Conservation (phyloP, 2,113 vertebrate species). For the Oceanites oceanicus region DNA sequence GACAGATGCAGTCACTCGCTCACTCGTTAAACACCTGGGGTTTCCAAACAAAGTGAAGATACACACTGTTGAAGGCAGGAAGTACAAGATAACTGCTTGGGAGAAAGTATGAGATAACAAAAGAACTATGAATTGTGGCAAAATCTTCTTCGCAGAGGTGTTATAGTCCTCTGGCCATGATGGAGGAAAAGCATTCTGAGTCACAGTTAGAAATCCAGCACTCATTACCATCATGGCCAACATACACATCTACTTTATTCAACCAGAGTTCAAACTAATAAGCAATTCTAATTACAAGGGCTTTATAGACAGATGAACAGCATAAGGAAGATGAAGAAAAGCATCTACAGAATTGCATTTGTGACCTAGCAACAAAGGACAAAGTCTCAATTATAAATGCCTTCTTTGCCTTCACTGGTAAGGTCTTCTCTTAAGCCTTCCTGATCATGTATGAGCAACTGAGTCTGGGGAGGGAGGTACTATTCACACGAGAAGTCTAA, state of each 20-base stretch:
- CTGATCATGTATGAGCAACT: not conserved
- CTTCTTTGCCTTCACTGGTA: not conserved
- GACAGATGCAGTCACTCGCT: not conserved
- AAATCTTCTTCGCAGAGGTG: not conserved
- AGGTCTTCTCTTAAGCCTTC: not conserved
- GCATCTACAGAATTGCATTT: not conserved
- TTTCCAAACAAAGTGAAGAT: not conserved
- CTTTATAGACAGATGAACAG: not conserved
- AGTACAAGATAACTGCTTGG: not conserved
- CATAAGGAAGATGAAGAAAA: not conserved
- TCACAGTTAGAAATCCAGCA: not conserved
- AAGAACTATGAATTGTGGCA: not conserved
- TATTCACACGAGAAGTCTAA: not conserved
- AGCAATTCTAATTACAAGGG: not conserved
- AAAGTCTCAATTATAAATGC: not conserved
- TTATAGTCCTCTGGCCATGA: not conserved
- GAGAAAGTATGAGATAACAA: not conserved
- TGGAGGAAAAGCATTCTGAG: not conserved
- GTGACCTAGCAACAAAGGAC: not conserved
- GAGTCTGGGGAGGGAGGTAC: not conserved
- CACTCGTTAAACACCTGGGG: not conserved
- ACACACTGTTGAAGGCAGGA: not conserved
- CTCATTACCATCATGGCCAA: not conserved
- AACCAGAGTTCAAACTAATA: not conserved
- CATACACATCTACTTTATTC: not conserved